Evolutionary conservation across 2,113 vertebrate genomes (phyloP), one percentile per base, ranked within the genome.

Genomic region (Lepidothrix coronata): DNA sequence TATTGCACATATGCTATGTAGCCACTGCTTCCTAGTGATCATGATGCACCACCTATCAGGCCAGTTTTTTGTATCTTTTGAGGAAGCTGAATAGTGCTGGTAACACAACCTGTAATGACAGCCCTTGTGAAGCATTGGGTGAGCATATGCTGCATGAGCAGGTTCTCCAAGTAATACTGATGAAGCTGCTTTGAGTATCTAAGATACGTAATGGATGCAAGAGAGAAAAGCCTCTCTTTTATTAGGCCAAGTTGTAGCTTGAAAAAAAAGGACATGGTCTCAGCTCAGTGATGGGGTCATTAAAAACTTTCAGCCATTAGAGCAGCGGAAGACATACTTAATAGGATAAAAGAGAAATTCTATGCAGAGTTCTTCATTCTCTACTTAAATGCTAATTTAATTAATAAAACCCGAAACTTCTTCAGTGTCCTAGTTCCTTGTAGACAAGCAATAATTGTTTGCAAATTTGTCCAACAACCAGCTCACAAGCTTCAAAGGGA

Each of bases 401-500:
- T 97, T 95, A 97, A 96, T 94, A 97, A 91, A 97, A 93, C 72
- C 46, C 44, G 93, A 93, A 95, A 86, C 68, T 93, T 95, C 58
- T 88, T 95, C 91, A 89, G 46, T 21, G 74, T 91, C 90, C 61
- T 93, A 85, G n/a, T 89, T 98, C 93, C 73, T 93, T 91, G 91
- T 89, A 96, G 93, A 95, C 91, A 97, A 94, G 66, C 52, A 92
- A 52, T 91, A 96, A 96, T 97, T 98, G 97, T 97, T 96, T 95
- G 97, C 94, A 96, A 95, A 97, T 97, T 96, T 96, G 91, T 97
- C 92, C 83, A 95, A 95, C 92, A 93, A 92, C 71, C 52, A 85
- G 65, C 86, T 98, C 85, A 88, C 55, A 94, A 94, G 88, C 92
- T 98, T 97, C 97, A 98, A 98, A 97, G 91, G 22, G 89, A 97